phyloP scores from a whole-genome alignment of 2,113 vertebrate species.

The Suncus etruscus region DNA sequence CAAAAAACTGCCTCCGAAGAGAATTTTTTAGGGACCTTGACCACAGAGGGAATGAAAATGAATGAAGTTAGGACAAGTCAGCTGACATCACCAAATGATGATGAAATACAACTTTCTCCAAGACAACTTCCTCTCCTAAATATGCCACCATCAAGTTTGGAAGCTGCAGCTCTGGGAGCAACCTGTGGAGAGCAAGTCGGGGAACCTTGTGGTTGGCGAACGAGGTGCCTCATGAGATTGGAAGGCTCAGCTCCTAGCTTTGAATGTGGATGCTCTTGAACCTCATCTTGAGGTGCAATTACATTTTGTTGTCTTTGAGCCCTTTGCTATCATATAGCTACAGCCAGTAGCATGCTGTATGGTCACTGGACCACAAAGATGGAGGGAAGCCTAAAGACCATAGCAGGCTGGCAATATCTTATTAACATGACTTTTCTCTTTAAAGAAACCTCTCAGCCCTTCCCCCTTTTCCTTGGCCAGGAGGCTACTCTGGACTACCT shows the following conservation, averaged over 20 bases:
- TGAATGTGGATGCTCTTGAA: background rate
- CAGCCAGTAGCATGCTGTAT: background rate
- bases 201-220: background rate
- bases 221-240: background rate
- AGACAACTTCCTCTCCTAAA: constrained; percentile 24
- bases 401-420: background rate
- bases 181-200: background rate
- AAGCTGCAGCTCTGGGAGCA: constrained; percentile 6
- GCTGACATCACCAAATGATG: constrained; percentile 28
- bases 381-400: constrained; percentile 28
- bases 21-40: constrained; percentile 41
- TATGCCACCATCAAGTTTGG: constrained; percentile 9
- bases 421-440: background rate
- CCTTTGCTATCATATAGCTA: background rate
- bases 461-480: constrained; percentile 36
- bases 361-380: background rate
- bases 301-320: constrained; percentile 24
- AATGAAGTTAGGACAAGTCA: background rate
- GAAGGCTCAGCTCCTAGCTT: background rate
- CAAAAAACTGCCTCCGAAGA: constrained; percentile 57
- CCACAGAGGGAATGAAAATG: background rate
- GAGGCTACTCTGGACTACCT: constrained; percentile 17
- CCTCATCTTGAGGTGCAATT: background rate
- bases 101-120: background rate
- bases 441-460: constrained; percentile 27